Base-by-base conservation (phyloP, 92 coral and sea anemone genomes). In the Umimayanthus chanpuru region DNA sequence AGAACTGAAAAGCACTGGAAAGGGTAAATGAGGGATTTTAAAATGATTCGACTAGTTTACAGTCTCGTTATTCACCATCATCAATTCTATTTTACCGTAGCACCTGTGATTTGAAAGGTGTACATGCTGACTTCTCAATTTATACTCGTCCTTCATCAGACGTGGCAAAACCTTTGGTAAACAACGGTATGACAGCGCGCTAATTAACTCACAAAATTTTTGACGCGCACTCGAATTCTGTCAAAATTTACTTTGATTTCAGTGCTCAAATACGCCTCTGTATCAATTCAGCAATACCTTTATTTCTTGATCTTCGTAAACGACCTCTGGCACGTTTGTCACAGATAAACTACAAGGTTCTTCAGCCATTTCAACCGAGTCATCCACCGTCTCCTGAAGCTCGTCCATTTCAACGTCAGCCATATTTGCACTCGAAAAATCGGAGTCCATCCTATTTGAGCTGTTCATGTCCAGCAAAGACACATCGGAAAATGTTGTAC, bases 321-420 rank as follows among this genome's bases (percentile, higher is more conserved):
- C 97, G 79, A 50, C 89, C 15, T 41, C 88, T 16, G 99, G 99
- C 23, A 95, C 92, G 75, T 97, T 94, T 29, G 99, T 97, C 8
- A 97, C 90, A 38, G 97, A 95, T 80, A 97, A 84, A 94, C 98
- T 91, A 73, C 94, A 91, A 7, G 90, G 87, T 30, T 83, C 87
- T 28, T 83, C 87, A 1, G 78, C 53, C 87, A 83, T 83, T 50
- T 83, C 68, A 61, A 61, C 26, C 18, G 68, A 61, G 21, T 61
- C 68, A 61, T 61, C 87, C 9, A 71, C 66, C 64, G 55, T 18
- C 40, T 83, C 44, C 11, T 47, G 66, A n/a, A 9, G 36, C 8
- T 83, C 87, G n/a, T 83, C 65, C 87, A 83, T 83, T 83, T 83
- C 87, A 53, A 83, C 41, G 77, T 82, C 86, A 38, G 86, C 86